phyloP scores from a whole-genome alignment of 2,888 invertebrate genomes.

The Lacanobia wlatinum region DNA sequence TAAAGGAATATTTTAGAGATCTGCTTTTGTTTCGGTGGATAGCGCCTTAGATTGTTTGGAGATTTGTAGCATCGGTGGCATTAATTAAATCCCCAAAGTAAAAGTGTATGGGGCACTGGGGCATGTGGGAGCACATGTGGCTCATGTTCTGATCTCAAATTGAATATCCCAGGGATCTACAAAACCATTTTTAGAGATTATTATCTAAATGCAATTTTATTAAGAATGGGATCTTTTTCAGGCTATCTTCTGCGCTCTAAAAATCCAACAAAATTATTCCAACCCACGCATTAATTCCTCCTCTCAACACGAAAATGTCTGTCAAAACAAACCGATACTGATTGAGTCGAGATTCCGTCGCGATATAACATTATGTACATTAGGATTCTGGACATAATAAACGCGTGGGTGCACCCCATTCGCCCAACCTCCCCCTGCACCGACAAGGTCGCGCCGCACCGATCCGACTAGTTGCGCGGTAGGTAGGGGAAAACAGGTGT shows the following conservation, averaged over 20 bases:
- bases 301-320: conserved; percentile 36
- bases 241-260: not conserved
- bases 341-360: conserved; percentile 53
- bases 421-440: conserved; percentile 39
- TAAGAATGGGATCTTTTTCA: too few species aligned
- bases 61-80: too few species aligned
- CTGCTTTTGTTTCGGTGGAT: too few species aligned
- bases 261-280: conserved; percentile 9
- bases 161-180: too few species aligned
- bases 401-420: conserved; percentile 56
- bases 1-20: not conserved
- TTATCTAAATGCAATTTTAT: not conserved
- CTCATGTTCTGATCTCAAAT: too few species aligned
- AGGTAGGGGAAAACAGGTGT: conserved; percentile 63
- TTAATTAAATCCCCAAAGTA: too few species aligned
- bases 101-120: too few species aligned
- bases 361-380: conserved; percentile 62
- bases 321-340: conserved; percentile 53
- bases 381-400: conserved; percentile 65
- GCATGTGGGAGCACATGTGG: too few species aligned
- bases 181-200: not conserved
- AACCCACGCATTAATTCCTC: conserved; percentile 4
- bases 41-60: too few species aligned
- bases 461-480: conserved; percentile 51
- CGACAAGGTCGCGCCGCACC: conserved; percentile 60